Evolutionary conservation across 2,797 vertebrate genomes (phyloP).

Genomic region (Loriculus beryllinus): DNA sequence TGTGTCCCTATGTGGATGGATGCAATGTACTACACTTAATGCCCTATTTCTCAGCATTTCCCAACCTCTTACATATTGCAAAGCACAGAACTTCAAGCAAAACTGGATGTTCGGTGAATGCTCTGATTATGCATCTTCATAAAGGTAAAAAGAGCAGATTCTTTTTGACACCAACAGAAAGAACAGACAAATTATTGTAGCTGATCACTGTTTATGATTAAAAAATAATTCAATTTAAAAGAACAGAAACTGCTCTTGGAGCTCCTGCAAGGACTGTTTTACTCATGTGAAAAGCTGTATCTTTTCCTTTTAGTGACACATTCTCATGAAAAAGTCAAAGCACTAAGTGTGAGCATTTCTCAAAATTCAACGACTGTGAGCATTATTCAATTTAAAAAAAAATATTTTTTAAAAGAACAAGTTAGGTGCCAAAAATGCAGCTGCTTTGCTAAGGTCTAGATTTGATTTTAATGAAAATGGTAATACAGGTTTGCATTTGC

Average conservation of each 20-base stretch:
- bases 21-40: background rate
- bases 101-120: background rate
- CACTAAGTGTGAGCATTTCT: background rate
- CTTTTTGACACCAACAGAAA: background rate
- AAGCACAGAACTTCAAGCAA: background rate
- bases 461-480: background rate
- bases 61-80: background rate
- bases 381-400: background rate
- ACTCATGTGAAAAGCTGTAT: background rate
- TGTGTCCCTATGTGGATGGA: background rate
- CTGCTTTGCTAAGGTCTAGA: background rate
- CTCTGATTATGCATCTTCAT: accelerated
- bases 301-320: background rate
- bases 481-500: background rate
- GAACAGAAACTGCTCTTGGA: background rate
- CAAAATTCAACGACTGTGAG: background rate
- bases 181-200: background rate
- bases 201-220: background rate
- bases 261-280: background rate
- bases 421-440: background rate
- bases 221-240: background rate
- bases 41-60: background rate
- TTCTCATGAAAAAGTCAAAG: background rate
- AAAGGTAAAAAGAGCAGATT: background rate
- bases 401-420: background rate